These are phyloP conservation scores for Saiga tatarica DNA, from an alignment of 2,113 vertebrate genomes.

Conservation along the genomic window DNA sequence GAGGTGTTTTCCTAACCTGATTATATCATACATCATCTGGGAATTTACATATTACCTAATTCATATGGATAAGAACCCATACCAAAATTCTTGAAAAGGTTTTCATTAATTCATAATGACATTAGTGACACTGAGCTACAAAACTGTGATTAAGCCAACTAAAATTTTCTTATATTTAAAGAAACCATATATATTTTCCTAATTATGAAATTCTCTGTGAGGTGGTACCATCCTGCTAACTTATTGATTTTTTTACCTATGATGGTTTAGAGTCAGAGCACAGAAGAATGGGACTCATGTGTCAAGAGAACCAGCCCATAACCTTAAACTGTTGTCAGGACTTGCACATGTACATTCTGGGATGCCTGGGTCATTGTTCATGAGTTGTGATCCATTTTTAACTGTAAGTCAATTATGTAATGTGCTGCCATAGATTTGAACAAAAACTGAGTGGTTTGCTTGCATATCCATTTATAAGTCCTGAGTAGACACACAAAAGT, in stretches of 20 bases:
- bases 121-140: neutral
- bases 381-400: neutral
- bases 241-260: neutral
- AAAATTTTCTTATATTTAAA: neutral
- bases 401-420: neutral
- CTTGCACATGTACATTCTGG: neutral
- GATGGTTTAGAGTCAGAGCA: neutral
- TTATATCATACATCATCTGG: neutral
- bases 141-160: neutral
- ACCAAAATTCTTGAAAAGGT: neutral
- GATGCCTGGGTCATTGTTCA: neutral
- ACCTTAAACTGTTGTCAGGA: neutral
- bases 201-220: neutral
- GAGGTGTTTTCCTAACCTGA: neutral
- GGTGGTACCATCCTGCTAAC: neutral
- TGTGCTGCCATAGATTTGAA: neutral
- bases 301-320: neutral
- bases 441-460: neutral
- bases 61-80: neutral
- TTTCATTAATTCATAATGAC: neutral
- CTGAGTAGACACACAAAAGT: neutral
- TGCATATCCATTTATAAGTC: neutral
- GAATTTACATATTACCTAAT: neutral
- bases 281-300: neutral
- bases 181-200: neutral